Evolutionary conservation across 2,888 invertebrate genomes (phyloP).

Genomic region (Cinara cedri): DNA sequence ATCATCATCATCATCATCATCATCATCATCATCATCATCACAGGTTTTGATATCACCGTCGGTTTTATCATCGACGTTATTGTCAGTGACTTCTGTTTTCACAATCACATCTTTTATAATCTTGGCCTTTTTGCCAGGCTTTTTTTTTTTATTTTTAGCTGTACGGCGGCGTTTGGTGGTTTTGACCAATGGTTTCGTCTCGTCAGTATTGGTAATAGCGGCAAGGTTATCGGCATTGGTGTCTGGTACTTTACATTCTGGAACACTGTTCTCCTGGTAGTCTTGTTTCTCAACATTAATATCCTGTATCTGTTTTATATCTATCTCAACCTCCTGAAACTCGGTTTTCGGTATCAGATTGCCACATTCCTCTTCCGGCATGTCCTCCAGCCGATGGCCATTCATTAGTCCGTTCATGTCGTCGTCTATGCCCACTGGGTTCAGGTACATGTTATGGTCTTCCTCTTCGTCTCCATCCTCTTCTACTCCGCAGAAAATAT

Average conservation of each 20-base stretch:
- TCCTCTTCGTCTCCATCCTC: slow-evolving; percentile 2
- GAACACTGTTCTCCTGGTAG: too few species aligned
- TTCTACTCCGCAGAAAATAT: neutral
- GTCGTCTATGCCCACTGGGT: slow-evolving; percentile 8
- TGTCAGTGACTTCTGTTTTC: too few species aligned
- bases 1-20: neutral
- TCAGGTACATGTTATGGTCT: slow-evolving; percentile 15
- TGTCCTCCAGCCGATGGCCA: slow-evolving; percentile 1
- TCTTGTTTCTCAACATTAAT: too few species aligned
- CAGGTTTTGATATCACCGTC: too few species aligned
- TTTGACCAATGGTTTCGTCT: too few species aligned
- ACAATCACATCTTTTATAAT: too few species aligned
- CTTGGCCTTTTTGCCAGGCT: too few species aligned
- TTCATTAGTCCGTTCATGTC: slow-evolving; percentile 19
- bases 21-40: neutral
- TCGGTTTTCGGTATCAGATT: slow-evolving; percentile 8
- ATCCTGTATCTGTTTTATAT: neutral
- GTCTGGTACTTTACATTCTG: too few species aligned
- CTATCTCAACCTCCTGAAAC: neutral
- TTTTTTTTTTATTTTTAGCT: too few species aligned
- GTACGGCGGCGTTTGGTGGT: neutral
- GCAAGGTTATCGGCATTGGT: too few species aligned
- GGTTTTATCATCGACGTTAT: too few species aligned
- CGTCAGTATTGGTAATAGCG: too few species aligned
- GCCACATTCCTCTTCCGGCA: neutral